Evolutionary conservation across 2,113 vertebrate species (phyloP), one percentile per base, ranked within the genome.

Genomic region (Hipposideros armiger): DNA sequence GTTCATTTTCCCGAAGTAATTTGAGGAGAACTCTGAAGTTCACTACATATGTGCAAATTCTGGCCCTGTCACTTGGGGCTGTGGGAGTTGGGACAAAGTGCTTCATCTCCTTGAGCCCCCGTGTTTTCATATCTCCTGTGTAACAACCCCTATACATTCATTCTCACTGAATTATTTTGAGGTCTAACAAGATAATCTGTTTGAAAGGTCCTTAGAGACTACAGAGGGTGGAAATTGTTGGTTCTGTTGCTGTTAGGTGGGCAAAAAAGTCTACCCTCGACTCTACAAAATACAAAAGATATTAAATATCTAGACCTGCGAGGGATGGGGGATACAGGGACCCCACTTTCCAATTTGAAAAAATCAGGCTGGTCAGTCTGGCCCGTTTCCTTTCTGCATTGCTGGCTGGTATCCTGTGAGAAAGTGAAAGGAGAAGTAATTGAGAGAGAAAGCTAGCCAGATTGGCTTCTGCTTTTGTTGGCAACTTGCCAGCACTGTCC

Each of bases 381-480:
- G 56, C 19, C 8, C 20, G 6, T 83, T 89, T 66, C 60, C 60
- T 91, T 83, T 89, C 40, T 64, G 20, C 28, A 2, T 52, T 45
- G 11, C 88, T 19, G 26, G 7, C 58, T 72, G 80, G 66, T 47
- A 28, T n/a, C 30, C 50, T 52, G 32, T 45, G 72, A n/a, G 92
- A 95, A 87, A 85, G 67, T 0, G 3, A 83, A 90, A 92, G 87
- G 13, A 90, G 80, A 96, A 92, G 83, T 60, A 42, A 56, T 54
- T 58, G 58, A 91, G 78, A 73, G 91, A 54, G 73, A 90, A 76
- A 91, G 45, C 76, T 90, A 19, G 52, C 40, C 19, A 5, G 6
- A 45, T 78, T 66, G 70, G 67, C 87, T 77, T 95, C 56, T 85
- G 78, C 52, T 72, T 95, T 64, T 47, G 30, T 70, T 90, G 94